Conservation (phyloP, 2,888 invertebrate genomes). For the Phragmatobia fuliginosa region DNA sequence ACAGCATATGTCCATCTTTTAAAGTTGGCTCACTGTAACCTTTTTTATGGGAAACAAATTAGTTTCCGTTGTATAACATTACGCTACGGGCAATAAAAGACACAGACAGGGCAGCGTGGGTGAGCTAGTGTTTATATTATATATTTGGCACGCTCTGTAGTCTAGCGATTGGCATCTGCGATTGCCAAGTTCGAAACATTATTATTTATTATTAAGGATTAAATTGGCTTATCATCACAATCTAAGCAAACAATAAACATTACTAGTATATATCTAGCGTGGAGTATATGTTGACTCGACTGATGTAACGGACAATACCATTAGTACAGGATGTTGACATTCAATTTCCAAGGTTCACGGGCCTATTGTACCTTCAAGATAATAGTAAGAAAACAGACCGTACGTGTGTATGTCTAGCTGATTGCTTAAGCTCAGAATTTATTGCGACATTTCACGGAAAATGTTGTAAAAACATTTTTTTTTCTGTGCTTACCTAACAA, state of each 20-base stretch:
- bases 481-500: not conserved
- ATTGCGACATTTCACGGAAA: not conserved
- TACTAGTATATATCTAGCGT: not conserved
- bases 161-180: no score
- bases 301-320: conserved; percentile 21
- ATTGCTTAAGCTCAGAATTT: not conserved
- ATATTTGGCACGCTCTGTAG: no score
- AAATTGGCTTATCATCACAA: not conserved
- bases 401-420: conserved; percentile 18
- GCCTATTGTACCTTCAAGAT: conserved; percentile 20
- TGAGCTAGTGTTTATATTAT: no score
- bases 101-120: no score
- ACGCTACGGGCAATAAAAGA: no score
- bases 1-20: no score
- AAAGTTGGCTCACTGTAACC: no score
- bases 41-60: no score
- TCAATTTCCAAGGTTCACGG: conserved; percentile 40
- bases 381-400: conserved; percentile 34
- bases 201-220: no score
- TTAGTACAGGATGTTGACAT: conserved; percentile 42
- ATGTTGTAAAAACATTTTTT: not conserved
- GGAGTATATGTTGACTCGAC: conserved; percentile 9
- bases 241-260: not conserved
- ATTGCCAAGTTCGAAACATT: no score
- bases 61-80: no score